These are phyloP conservation scores for Epinephelus moara DNA, from an alignment of 2,113 vertebrate genomes.

Conservation along the genomic window DNA sequence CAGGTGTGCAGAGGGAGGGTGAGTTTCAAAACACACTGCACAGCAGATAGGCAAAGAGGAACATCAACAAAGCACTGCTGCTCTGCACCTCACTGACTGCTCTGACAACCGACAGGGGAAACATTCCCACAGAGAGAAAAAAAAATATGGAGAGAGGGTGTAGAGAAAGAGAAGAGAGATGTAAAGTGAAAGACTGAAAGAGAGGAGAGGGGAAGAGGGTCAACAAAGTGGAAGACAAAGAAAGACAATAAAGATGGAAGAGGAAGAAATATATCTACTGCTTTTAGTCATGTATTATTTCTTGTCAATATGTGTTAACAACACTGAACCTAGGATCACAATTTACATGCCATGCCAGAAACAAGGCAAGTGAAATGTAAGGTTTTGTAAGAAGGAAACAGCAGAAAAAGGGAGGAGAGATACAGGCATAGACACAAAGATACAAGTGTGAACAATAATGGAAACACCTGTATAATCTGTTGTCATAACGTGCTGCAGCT, in stretches of 20 bases:
- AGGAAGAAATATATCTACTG: not conserved
- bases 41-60: constrained; percentile 78
- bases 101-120: constrained; percentile 72
- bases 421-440: not conserved
- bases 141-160: constrained; percentile 38
- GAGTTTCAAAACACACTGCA: constrained; percentile 80
- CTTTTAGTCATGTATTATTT: constrained; percentile 22
- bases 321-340: constrained; percentile 13
- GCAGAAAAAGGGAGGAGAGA: constrained; percentile 11
- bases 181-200: constrained; percentile 31
- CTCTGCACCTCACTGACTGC: constrained; percentile 73
- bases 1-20: constrained; percentile 78
- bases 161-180: constrained; percentile 24
- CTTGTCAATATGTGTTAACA: constrained; percentile 21
- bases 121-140: constrained; percentile 65
- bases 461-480: constrained; percentile 23
- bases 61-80: constrained; percentile 78
- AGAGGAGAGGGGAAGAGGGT: constrained; percentile 22
- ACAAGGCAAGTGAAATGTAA: constrained; percentile 24
- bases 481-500: constrained; percentile 9
- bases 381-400: constrained; percentile 9
- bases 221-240: constrained; percentile 31
- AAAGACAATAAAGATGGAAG: constrained; percentile 19
- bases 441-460: not conserved
- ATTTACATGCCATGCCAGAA: constrained; percentile 15